phyloP scores from a whole-genome alignment of 2,888 invertebrate genomes.

The Drosophila anomalata region DNA sequence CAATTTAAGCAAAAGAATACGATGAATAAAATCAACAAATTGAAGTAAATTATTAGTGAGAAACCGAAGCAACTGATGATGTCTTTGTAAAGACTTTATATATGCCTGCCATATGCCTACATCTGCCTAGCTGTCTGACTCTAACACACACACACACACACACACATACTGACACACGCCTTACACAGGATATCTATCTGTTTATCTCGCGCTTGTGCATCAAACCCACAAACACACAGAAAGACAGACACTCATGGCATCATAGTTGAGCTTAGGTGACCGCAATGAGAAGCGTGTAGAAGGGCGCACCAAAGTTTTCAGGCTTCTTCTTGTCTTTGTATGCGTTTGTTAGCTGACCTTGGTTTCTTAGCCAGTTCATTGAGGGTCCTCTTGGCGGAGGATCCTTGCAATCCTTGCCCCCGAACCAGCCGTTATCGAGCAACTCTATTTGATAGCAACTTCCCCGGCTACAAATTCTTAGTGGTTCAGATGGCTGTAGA shows the following conservation, averaged over 20 bases:
- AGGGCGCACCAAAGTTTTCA: conserved; percentile 24
- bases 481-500: conserved; percentile 75
- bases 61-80: conserved; percentile 70
- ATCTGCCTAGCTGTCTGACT: conserved; percentile 78
- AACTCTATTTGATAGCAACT: conserved; percentile 83
- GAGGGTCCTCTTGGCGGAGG: not conserved
- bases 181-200: conserved; percentile 7
- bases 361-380: conserved; percentile 11
- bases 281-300: conserved; percentile 39
- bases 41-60: conserved; percentile 63
- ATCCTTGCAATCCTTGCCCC: not conserved
- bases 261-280: conserved; percentile 9
- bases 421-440: conserved; percentile 66
- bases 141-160: conserved; percentile 40
- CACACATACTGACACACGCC: conserved; percentile 17
- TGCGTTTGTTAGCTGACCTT: conserved; percentile 16
- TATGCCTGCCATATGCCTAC: conserved; percentile 78
- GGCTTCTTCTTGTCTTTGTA: conserved; percentile 25
- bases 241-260: conserved; percentile 3
- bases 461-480: conserved; percentile 83
- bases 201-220: conserved; percentile 43
- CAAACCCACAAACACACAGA: conserved; percentile 2
- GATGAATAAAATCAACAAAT: conserved; percentile 27
- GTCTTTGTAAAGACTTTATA: conserved; percentile 77
- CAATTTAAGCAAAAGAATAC: conserved; percentile 63